These are phyloP conservation scores for Atherinosoma microstoma DNA, from an alignment of 2,797 vertebrate species.

Conservation along the genomic window DNA sequence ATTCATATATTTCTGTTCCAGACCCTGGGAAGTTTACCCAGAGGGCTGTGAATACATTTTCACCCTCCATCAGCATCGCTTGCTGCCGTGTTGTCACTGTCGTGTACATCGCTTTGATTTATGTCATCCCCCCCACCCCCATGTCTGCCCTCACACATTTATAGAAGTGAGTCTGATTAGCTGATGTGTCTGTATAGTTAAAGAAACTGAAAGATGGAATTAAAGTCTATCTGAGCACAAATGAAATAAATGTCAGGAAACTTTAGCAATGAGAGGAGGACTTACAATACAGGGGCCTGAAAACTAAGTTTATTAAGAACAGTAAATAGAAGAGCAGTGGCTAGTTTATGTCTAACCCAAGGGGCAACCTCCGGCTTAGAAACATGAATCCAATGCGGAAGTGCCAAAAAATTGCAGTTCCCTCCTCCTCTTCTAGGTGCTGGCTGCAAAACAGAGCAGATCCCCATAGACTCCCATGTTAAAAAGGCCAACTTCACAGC, in stretches of 20 bases:
- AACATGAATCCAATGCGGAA: too few species aligned
- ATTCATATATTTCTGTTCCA: neutral
- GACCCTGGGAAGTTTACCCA: constrained; percentile 1
- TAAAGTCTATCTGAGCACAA: neutral
- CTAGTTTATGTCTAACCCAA: too few species aligned
- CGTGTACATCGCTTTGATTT: neutral
- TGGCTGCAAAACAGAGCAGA: too few species aligned
- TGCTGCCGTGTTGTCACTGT: constrained; percentile 1
- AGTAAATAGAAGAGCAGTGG: neutral
- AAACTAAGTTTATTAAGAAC: neutral
- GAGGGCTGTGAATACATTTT: constrained; percentile 18
- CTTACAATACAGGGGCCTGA: neutral
- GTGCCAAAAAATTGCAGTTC: too few species aligned
- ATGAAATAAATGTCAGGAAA: neutral
- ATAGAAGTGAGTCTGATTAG: constrained; percentile 4
- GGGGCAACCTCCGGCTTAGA: too few species aligned
- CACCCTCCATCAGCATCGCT: neutral
- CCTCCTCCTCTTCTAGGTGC: too few species aligned
- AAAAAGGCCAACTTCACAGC: too few species aligned
- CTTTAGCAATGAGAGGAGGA: neutral
- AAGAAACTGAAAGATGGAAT: neutral
- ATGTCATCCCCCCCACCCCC: neutral
- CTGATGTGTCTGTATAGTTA: neutral
- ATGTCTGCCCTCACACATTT: constrained; percentile 4
- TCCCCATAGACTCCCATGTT: too few species aligned